These are phyloP conservation scores for Callochromis pleurospilus DNA, from an alignment of 2,113 vertebrate species.

Conservation along the genomic window DNA sequence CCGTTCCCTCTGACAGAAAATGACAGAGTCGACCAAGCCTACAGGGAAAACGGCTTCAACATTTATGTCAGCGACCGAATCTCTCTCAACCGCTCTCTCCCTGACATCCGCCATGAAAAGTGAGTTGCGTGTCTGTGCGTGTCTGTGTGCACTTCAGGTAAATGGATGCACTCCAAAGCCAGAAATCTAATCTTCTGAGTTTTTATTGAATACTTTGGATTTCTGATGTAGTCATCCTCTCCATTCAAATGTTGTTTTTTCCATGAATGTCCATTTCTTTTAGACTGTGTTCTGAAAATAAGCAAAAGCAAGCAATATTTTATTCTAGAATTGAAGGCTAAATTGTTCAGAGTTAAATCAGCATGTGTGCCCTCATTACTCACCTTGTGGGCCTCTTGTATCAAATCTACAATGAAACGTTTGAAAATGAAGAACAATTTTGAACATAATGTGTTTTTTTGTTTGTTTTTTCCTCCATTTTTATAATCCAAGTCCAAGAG, in stretches of 20 bases:
- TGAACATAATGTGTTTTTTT: neutral
- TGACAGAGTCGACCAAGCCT: constrained; percentile 89
- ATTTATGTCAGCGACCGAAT: constrained; percentile 95
- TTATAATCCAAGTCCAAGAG: neutral
- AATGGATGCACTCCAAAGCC: neutral
- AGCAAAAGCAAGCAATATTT: neutral
- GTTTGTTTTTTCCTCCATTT: neutral
- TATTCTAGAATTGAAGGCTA: neutral
- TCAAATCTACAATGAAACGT: neutral
- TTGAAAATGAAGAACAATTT: neutral
- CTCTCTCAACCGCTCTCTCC: constrained; percentile 90
- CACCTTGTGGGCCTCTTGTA: neutral
- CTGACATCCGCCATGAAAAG: constrained; percentile 94
- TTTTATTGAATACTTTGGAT: neutral
- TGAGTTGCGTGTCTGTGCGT: constrained; percentile 63
- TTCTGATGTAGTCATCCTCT: neutral
- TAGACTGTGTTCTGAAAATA: neutral
- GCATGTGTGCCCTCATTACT: neutral
- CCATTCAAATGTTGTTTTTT: neutral
- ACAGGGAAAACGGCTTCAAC: constrained; percentile 97
- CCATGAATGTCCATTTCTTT: neutral
- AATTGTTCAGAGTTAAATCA: neutral
- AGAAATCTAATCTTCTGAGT: neutral
- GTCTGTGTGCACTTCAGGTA: neutral
- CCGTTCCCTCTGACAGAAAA: constrained; percentile 84